Base-by-base conservation (phyloP, 2,113 vertebrate species). In the Noctilio leporinus region DNA sequence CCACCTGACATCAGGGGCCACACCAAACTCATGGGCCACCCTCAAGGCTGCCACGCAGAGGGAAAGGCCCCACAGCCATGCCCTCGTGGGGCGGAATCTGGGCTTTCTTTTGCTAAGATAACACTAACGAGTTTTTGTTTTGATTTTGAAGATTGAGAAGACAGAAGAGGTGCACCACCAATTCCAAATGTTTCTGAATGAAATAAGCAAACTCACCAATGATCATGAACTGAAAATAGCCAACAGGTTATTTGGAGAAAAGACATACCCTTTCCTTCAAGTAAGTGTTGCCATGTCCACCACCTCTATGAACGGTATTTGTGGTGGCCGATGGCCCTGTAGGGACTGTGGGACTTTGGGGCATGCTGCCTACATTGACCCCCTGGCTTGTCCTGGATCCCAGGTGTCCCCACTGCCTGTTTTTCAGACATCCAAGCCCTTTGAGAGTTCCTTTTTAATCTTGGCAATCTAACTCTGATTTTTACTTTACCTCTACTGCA, bases 201-300 rank as follows among this genome's bases (percentile, higher is more conserved):
- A 98, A 26, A 97, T 99, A 96, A 98, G 97, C 90, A 97, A 98
- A 28, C 97, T 98, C 4, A 96, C 95, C 28, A 97, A 98, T n/a
- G 94, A 65, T 3, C 98, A 98, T 96, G 97, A 98, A 89, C 97
- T 99, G 81, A 98, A 97, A 93, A 97, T 98, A 57, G 98, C 98
- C 95, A 99, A 99, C 86, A 98, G 98, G 35, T 97, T 99, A 8
- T 99, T 99, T 76, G 99, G 99, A 96, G 99, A 99, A 94, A 98
- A 98, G 33, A 98, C 98, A 0, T 97, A 96, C 77, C 96, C 97
- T 67, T 99, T 99, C 95, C 98, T 98, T 85, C 89, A 98, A 3
- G 99, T 99, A 97, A 98, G 98, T 97, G 89, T 69, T 69, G 72
- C 49, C 10, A 1, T 24, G 7, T 43, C 55, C 24, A 20, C 19